Evolutionary conservation across 53 echinoderm and acorn worm species (phyloP).

Genomic region (Apostichopus leukothele): DNA sequence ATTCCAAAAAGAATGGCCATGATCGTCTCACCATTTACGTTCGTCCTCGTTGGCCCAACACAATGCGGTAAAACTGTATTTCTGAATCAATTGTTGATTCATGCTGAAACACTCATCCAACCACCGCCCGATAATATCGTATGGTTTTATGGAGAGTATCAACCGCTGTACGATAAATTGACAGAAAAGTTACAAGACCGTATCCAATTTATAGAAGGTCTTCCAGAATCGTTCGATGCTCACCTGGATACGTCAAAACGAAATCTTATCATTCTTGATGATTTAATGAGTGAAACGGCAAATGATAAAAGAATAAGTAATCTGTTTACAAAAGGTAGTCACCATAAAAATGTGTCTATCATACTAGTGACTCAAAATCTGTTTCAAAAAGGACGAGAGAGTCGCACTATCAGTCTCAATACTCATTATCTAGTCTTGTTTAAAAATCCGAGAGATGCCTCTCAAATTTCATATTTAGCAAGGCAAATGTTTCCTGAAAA

Average conservation of each 20-base stretch:
- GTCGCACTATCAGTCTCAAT: conserved; percentile 25
- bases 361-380: conserved; percentile 8
- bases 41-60: too few species aligned
- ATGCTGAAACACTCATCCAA: too few species aligned
- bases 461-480: conserved; percentile 73
- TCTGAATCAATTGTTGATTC: too few species aligned
- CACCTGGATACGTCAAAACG: conserved; percentile 47
- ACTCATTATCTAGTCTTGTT: conserved; percentile 74
- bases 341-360: conserved; percentile 78
- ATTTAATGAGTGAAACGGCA: conserved; percentile 61
- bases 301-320: conserved; percentile 57
- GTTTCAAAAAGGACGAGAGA: conserved; percentile 70
- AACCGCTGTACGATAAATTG: conserved; percentile 58
- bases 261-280: conserved; percentile 60
- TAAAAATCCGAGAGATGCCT: conserved; percentile 77
- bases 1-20: too few species aligned
- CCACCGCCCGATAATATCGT: conserved; percentile 41
- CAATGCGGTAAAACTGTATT: too few species aligned
- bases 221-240: conserved; percentile 55
- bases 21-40: too few species aligned
- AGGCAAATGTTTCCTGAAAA: conserved; percentile 77
- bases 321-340: conserved; percentile 77
- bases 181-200: conserved; percentile 30
- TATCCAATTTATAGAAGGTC: conserved; percentile 61
- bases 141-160: conserved; percentile 82